Percentiles rank a stretch among this genome's conserved stretches.
phyloP scores from a whole-genome alignment of 2,888 invertebrate species.

The Ctena decussata region DNA sequence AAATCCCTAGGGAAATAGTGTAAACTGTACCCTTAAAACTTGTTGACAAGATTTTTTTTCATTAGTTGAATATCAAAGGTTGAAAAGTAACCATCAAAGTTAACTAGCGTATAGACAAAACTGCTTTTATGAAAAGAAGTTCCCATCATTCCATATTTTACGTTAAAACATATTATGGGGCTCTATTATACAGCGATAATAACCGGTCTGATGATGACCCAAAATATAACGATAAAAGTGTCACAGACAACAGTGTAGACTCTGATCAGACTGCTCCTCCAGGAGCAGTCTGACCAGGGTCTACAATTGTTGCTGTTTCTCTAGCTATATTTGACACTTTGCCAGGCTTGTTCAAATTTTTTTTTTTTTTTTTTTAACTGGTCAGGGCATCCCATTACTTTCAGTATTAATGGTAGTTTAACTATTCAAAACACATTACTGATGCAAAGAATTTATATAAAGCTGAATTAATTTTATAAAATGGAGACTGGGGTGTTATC shows the following conservation, averaged over 20 bases:
- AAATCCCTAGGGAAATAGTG: not conserved
- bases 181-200: not conserved
- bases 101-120: not conserved
- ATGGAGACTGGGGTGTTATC: not conserved
- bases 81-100: conserved; percentile 5
- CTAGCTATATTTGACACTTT: too few species aligned
- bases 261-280: too few species aligned
- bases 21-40: not conserved
- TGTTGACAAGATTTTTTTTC: not conserved
- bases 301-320: too few species aligned
- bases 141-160: not conserved
- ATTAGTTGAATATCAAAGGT: not conserved
- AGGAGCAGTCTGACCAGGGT: too few species aligned
- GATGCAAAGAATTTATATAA: not conserved
- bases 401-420: too few species aligned
- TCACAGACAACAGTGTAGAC: too few species aligned
- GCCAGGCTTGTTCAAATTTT: too few species aligned
- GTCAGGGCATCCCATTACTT: too few species aligned
- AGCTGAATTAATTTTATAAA: conserved; percentile 11
- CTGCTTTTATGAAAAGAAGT: not conserved
- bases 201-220: too few species aligned
- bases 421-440: not conserved
- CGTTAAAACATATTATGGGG: not conserved
- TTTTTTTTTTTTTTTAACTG: too few species aligned
- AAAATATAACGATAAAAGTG: too few species aligned